These are phyloP conservation scores for Netelia melanura DNA, from an alignment of 2,888 invertebrate genomes.

Conservation along the genomic window DNA sequence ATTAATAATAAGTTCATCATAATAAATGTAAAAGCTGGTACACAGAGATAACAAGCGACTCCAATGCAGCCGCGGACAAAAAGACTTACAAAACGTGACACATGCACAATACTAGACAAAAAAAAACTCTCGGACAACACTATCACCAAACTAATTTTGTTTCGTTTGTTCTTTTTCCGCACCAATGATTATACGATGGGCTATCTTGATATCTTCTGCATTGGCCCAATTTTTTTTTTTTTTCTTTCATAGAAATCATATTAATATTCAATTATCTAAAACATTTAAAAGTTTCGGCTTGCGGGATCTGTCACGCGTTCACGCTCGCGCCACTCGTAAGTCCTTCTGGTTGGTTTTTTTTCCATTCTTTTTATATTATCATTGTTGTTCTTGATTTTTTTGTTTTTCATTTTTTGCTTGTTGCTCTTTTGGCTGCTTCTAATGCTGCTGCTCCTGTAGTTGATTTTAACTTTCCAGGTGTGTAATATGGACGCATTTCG, in stretches of 20 bases:
- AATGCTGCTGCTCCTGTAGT: slow-evolving; percentile 29
- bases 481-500: slow-evolving; percentile 56
- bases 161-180: slow-evolving; percentile 72
- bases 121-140: slow-evolving; percentile 81
- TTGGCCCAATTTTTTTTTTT: slow-evolving; percentile 72
- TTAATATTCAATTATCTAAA: slow-evolving; percentile 83
- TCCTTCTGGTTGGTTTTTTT: slow-evolving; percentile 65
- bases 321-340: slow-evolving; percentile 69
- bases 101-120: slow-evolving; percentile 84
- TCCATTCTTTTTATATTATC: slow-evolving; percentile 48
- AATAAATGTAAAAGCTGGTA: slow-evolving; percentile 83
- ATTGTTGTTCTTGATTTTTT: slow-evolving; percentile 46
- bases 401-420: slow-evolving; percentile 26
- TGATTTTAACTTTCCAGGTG: slow-evolving; percentile 57
- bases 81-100: slow-evolving; percentile 84
- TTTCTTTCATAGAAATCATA: slow-evolving; percentile 77
- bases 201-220: slow-evolving; percentile 77
- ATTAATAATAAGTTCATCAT: slow-evolving; percentile 75
- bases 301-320: slow-evolving; percentile 73
- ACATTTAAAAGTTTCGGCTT: slow-evolving; percentile 81
- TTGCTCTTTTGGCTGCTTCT: slow-evolving; percentile 26
- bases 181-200: slow-evolving; percentile 77
- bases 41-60: slow-evolving; percentile 83
- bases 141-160: slow-evolving; percentile 82
- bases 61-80: slow-evolving; percentile 80